These are phyloP conservation scores for Tenthredo amoena DNA, from an alignment of 2,888 invertebrate species.

Conservation along the genomic window DNA sequence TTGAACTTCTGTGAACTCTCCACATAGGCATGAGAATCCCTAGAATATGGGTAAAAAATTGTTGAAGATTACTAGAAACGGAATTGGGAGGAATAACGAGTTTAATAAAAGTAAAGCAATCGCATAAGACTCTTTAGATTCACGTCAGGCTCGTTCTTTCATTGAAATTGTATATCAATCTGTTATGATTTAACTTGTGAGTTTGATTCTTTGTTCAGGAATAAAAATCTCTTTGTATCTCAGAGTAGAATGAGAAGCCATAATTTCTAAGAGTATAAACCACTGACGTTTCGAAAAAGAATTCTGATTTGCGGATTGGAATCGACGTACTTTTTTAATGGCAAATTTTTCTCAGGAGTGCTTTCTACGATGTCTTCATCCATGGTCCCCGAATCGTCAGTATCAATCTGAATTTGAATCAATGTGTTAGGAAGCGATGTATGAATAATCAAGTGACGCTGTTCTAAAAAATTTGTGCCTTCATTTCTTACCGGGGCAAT, in stretches of 20 bases:
- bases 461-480: background rate
- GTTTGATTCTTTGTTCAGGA: background rate
- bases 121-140: background rate
- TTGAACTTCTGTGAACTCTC: slow-evolving; percentile 15
- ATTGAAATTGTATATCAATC: background rate
- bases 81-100: background rate
- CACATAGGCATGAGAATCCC: background rate
- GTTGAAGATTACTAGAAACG: background rate
- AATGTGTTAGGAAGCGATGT: background rate
- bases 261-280: background rate
- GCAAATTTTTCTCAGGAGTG: slow-evolving; percentile 57
- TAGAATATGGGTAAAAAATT: background rate
- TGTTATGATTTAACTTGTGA: background rate
- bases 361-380: slow-evolving; percentile 57
- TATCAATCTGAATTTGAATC: background rate
- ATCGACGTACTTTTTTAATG: slow-evolving; percentile 37
- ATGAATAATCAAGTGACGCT: background rate
- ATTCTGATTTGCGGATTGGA: background rate
- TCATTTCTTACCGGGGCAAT: slow-evolving; percentile 47
- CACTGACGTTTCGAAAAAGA: background rate
- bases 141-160: background rate
- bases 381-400: slow-evolving; percentile 12
- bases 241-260: background rate
- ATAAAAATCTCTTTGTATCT: background rate
- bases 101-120: background rate